Evolutionary conservation across 1,140 invertebrate species (phyloP).

Genomic region (Campoletis sonorensis): DNA sequence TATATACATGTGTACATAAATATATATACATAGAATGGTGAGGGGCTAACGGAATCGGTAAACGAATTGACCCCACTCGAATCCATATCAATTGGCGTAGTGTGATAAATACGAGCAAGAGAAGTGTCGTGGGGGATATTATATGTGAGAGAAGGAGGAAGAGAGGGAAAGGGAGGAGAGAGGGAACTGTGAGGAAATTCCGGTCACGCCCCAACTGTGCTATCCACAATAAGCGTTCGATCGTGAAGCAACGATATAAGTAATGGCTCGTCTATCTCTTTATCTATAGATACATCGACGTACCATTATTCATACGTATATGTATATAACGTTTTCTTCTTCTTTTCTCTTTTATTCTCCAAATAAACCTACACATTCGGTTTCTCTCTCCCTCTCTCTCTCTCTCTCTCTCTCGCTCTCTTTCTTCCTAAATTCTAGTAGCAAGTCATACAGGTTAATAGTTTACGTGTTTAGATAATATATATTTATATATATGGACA

Average conservation of each 20-base stretch:
- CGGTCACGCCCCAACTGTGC: constrained; percentile 28
- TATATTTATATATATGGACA: background rate
- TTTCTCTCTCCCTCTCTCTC: background rate
- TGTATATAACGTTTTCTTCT: background rate
- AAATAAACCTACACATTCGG: background rate
- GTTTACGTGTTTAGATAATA: background rate
- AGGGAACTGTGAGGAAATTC: constrained; percentile 20
- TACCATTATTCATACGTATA: background rate
- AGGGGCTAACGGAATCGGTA: constrained; percentile 13
- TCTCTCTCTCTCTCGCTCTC: background rate
- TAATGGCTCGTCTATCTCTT: constrained; percentile 11
- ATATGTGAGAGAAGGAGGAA: background rate
- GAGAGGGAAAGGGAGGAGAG: background rate
- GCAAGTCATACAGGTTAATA: background rate
- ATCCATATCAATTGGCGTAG: constrained; percentile 41
- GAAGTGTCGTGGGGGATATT: background rate
- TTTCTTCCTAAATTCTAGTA: background rate
- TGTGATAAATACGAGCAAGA: constrained; percentile 36
- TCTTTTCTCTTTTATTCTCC: background rate
- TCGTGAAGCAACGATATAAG: constrained; percentile 33
- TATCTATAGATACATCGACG: constrained; percentile 3
- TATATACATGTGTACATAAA: background rate
- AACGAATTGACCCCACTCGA: constrained; percentile 40
- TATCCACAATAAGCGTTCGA: constrained; percentile 29
- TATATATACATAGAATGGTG: background rate